phyloP scores from a whole-genome alignment of 2,113 vertebrate genomes.

The Smithornis capensis region DNA sequence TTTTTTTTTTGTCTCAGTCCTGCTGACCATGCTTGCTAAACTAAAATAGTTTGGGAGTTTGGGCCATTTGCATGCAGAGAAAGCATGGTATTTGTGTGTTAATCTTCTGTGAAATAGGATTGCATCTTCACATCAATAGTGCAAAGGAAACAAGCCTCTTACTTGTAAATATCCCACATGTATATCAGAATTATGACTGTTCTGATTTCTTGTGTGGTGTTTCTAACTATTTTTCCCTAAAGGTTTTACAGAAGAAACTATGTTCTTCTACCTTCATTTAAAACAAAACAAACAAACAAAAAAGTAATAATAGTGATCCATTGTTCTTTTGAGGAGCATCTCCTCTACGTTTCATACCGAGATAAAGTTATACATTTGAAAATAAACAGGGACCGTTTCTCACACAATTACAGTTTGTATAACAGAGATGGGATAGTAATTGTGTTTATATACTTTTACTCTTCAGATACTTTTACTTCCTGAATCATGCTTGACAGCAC shows the following conservation, averaged over 20 bases:
- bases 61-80: neutral
- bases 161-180: neutral
- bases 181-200: neutral
- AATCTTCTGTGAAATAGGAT: neutral
- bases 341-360: neutral
- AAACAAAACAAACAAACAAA: neutral
- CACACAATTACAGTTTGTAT: neutral
- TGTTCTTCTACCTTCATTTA: neutral
- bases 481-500: neutral
- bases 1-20: neutral
- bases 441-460: neutral
- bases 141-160: neutral
- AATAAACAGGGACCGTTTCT: neutral
- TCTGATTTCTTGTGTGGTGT: neutral
- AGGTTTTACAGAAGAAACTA: neutral
- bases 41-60: neutral
- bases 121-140: neutral
- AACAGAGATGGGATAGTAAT: neutral
- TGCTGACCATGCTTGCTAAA: neutral
- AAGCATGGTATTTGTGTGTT: neutral
- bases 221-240: neutral
- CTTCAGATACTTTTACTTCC: neutral
- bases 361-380: neutral
- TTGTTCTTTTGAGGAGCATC: neutral
- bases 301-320: accelerated